Base-by-base conservation (phyloP, 2,113 vertebrate species). In the Urocynchramus pylzowi region DNA sequence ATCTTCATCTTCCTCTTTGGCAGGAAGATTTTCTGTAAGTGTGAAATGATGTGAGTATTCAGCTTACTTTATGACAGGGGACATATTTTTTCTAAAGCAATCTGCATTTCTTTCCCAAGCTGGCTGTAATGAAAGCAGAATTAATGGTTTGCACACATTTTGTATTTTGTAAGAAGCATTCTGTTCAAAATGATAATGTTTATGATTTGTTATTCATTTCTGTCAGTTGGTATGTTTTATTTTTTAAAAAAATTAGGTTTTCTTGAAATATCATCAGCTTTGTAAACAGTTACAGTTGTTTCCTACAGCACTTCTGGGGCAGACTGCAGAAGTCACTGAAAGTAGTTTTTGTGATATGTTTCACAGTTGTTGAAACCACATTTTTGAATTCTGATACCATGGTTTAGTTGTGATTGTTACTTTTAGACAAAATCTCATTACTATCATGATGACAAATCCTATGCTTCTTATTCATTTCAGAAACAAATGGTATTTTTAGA, bases 251-350 rank as follows among this genome's bases (percentile, higher is more conserved):
- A 35, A 80, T 54, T 61, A 70, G 12, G 33, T 90, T 94, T 94
- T 94, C 85, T 89, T 85, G 71, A 96, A 90, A 65, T 87, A 84
- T 77, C 59, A 44, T 87, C 78, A 84, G 70, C 47, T 95, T 95
- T 76, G n/a, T 87, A 80, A 84, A 69, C 33, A 63, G 37, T 67
- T 52, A 15, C 16, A 56, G 42, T 65, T 91, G 52, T 90, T 87
- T 92, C 30, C 14, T 76, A 23, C 59, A 70, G 10, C 59, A 64
- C 17, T 87, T 94, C 37, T 59, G 45, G 96, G 65, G 44, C 79
- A 74, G 70, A 65, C 69, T 71, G 57, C 39, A 75, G 79, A 85
- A 94, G 16, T 89, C 31, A 39, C 28, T 70, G 15, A 24, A 54
- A 83, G 54, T 60, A 63, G 27, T 63, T 94, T 60, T 67, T 83